Base-by-base conservation (phyloP, 2,797 vertebrate species). In the Ciconia nigra region DNA sequence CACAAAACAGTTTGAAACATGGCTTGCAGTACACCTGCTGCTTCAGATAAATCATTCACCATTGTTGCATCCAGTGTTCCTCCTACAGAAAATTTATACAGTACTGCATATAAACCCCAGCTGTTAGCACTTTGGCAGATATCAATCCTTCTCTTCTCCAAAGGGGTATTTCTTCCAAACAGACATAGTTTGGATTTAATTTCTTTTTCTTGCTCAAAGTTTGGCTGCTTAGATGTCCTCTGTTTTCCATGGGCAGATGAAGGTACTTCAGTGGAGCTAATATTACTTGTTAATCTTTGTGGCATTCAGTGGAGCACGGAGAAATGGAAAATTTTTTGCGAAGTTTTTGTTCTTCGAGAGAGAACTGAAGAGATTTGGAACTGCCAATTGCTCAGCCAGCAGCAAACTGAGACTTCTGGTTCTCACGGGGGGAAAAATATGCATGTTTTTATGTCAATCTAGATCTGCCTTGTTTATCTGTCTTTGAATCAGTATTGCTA, bases 21-120 rank as follows among this genome's bases (percentile, higher is more conserved):
- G 31, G n/a, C 47, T 20, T 63, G 66, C 4, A n/a, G 29, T 74
- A 29, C 93, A 96, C 96, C 95, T 96, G 96, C 89, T 46, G 71
- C 93, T 72, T 37, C 76, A 44, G 58, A 81, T 41, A 51, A 57
- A 31, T 10, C 66, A 18, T 16, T 42, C 71, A 35, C 35, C 37
- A 7, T 13, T 15, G 17, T 20, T 26, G 25, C 37, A 58, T 55
- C 57, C 93, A 35, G 33, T 8, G 5, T 42, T 84, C 70, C 54
- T 91, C 85, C 61, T 49, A 25, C 78, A 87, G 69, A 89, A 72
- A 14, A 71, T 51, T 57, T 5, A 49, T 12, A 44, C 39, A 5
- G 35, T 0, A 4, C 57, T 24, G 19, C n/a, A 6, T 46, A 14
- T 59, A 66, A 83, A 70, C 37, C 9, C 5, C 92, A 84, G 83